These are phyloP conservation scores for Trissolcus japonicus DNA, from an alignment of 2,888 invertebrate genomes.

Conservation along the genomic window DNA sequence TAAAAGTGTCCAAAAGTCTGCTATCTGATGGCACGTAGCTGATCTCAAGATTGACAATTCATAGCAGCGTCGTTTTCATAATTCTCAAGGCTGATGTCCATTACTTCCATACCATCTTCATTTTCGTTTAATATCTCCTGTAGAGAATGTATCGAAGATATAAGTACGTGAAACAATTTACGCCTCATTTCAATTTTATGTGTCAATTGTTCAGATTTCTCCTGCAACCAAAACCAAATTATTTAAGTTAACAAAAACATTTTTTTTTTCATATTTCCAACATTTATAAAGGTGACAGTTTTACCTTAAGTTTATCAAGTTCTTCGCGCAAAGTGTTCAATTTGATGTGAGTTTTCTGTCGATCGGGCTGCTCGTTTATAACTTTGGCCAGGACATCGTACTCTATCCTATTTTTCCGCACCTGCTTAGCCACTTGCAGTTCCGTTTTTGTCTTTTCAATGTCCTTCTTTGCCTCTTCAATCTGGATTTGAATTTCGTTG, in stretches of 20 bases:
- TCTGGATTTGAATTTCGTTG: slow-evolving; percentile 86
- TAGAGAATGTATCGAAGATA: slow-evolving; percentile 88
- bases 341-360: slow-evolving; percentile 86
- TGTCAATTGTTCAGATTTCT: slow-evolving; percentile 84
- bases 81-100: slow-evolving; percentile 78
- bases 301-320: slow-evolving; percentile 81
- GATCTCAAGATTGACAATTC: slow-evolving; percentile 59
- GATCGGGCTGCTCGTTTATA: slow-evolving; percentile 92
- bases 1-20: not conserved
- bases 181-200: slow-evolving; percentile 87
- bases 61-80: slow-evolving; percentile 69
- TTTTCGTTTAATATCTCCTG: slow-evolving; percentile 87
- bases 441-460: slow-evolving; percentile 90
- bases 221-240: slow-evolving; percentile 74
- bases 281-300: too few species aligned
- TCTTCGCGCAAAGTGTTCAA: slow-evolving; percentile 85
- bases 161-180: slow-evolving; percentile 91
- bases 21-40: not conserved
- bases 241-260: too few species aligned
- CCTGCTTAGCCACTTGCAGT: slow-evolving; percentile 88
- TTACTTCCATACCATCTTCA: slow-evolving; percentile 78
- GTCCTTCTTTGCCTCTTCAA: slow-evolving; percentile 86
- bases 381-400: slow-evolving; percentile 95
- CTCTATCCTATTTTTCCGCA: slow-evolving; percentile 92
- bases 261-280: too few species aligned